Evolutionary conservation across 2,113 vertebrate genomes (phyloP), one percentile per base, ranked within the genome.

Genomic region (Mandrillus leucophaeus): DNA sequence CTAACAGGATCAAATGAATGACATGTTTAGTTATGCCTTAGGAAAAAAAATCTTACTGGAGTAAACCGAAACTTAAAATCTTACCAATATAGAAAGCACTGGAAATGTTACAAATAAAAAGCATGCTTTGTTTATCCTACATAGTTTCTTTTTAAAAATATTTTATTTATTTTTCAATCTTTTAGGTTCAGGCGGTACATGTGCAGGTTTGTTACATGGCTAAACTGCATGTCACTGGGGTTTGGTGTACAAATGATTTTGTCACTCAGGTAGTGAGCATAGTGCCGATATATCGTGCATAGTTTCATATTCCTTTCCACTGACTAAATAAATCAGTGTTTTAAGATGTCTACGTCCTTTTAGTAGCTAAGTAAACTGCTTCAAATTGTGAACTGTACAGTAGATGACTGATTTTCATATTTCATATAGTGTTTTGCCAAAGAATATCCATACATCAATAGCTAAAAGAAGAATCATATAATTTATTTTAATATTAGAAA

Each of bases 371-470:
- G 38, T 43, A 90, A 95, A 90, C 38, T 64, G 25, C 61, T 92
- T 79, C 68, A 98, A 95, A 72, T 85, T 83, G 13, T 64, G 35
- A 66, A 57, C 93, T 97, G 98, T 97, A 92, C 96, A 97, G 91
- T 96, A 96, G 81, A 97, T 90, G 96, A 96, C 93, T 52, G 82
- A 78, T 95, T 93, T 98, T 97, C 95, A 61, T 92, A 32, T 88
- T 98, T 93, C 73, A 38, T 83, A 14, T 52, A 52, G 25, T 87
- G 12, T 82, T 96, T 95, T 79, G 82, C 70, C 59, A 76, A 85
- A 18, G 55, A 88, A 75, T 90, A 70, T 64, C 45, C 38, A 57
- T 81, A 18, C 20, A n/a, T 59, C 48, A 80, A 12, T 92, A 61
- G 32, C 20, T 55, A 43, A 78, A 83, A 61, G 64, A 78, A 90